phyloP scores from a whole-genome alignment of 2,113 vertebrate genomes.

The Ammospiza caudacuta region DNA sequence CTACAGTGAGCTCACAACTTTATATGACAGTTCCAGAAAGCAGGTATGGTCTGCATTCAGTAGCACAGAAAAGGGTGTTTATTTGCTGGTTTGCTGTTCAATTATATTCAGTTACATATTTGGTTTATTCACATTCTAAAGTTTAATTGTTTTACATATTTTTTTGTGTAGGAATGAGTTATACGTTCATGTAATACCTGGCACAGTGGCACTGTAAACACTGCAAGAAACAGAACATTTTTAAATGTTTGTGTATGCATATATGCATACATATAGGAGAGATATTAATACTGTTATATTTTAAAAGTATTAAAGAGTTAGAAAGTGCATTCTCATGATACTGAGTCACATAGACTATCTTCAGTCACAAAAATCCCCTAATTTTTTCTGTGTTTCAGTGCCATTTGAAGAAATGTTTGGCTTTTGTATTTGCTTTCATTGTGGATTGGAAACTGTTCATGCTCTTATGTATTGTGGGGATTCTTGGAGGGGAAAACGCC shows the following conservation, averaged over 20 bases:
- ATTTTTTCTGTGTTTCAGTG: background rate
- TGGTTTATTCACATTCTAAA: background rate
- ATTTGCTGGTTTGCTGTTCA: background rate
- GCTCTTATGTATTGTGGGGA: background rate
- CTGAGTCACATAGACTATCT: background rate
- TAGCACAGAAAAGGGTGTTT: background rate
- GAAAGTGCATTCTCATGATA: background rate
- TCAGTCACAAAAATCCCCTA: background rate
- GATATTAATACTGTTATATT: background rate
- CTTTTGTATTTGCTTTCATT: background rate
- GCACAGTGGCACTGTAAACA: background rate
- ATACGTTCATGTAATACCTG: background rate
- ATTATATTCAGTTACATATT: background rate
- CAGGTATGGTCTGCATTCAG: background rate
- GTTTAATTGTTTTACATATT: background rate
- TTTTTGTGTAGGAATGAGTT: background rate
- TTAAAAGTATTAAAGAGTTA: background rate
- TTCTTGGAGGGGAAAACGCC: fast-evolving
- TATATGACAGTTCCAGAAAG: background rate
- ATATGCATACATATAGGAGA: background rate
- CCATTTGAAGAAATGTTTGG: background rate
- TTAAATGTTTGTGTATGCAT: background rate
- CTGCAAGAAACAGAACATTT: background rate
- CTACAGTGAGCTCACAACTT: background rate
- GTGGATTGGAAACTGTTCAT: background rate